These are phyloP conservation scores for rabbit (Oryctolagus cuniculus) DNA, from an alignment of 2,113 vertebrate genomes.

Conservation along the genomic window DNA sequence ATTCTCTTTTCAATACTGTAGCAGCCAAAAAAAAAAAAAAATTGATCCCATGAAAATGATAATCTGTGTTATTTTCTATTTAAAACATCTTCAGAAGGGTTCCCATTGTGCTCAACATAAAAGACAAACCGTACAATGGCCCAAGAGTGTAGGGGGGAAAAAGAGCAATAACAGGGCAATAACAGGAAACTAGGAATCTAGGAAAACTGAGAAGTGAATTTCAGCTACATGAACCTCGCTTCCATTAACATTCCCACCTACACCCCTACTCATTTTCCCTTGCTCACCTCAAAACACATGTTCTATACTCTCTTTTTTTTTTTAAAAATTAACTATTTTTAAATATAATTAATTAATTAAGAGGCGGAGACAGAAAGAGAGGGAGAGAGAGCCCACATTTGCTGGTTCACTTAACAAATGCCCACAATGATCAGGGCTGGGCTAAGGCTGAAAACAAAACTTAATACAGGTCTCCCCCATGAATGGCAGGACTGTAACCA, in stretches of 20 bases:
- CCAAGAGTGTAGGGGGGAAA: background rate
- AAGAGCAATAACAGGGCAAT: background rate
- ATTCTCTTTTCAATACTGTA: background rate
- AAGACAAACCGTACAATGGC: background rate
- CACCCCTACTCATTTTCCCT: background rate
- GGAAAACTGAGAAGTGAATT: background rate
- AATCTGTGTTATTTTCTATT: background rate
- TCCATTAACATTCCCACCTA: background rate
- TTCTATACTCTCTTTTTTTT: too few relatives aligned
- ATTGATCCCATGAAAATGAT: background rate
- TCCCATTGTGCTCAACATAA: background rate
- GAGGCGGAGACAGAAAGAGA: too few relatives aligned
- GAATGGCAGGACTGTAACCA: too few relatives aligned
- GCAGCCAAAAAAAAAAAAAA: too few relatives aligned
- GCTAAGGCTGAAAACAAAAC: too few relatives aligned
- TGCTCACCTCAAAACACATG: background rate
- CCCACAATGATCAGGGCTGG: too few relatives aligned
- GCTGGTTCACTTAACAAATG: too few relatives aligned
- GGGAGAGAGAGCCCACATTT: too few relatives aligned
- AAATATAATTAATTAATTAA: too few relatives aligned
- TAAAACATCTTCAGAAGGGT: background rate
- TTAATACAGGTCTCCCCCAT: too few relatives aligned
- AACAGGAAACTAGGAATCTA: background rate
- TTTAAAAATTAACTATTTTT: too few relatives aligned
- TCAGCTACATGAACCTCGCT: background rate